A percentile compares a stretch with the other conserved stretches of the same genome.
Evolutionary conservation across 2,113 vertebrate genomes (phyloP).

Genomic region (Tetrao urogallus): DNA sequence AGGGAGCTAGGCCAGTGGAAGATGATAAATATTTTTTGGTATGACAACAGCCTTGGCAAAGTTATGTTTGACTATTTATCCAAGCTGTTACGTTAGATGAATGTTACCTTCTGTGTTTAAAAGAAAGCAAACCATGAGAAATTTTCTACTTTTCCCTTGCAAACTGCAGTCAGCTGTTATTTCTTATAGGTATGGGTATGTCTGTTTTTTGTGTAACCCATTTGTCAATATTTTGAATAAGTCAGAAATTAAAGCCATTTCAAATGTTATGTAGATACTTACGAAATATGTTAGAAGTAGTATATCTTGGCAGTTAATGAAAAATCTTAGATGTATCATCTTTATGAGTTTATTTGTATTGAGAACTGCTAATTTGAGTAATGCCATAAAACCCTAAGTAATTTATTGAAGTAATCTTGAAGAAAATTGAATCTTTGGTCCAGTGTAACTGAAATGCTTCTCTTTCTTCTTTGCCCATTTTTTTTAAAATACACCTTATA

Average conservation of each 20-base stretch:
- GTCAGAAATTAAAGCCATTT: slow-evolving; percentile 46
- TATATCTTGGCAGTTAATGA: slow-evolving; percentile 11
- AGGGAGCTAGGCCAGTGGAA: slow-evolving; percentile 1
- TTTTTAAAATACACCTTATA: neutral
- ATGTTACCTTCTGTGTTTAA: slow-evolving; percentile 35
- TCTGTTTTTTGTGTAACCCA: neutral
- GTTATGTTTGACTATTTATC: slow-evolving; percentile 29
- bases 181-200: neutral
- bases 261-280: slow-evolving; percentile 13
- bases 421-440: neutral
- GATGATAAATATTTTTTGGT: neutral
- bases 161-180: neutral
- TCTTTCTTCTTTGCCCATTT: neutral
- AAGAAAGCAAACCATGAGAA: slow-evolving; percentile 51
- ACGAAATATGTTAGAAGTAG: slow-evolving; percentile 15
- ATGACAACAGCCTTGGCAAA: slow-evolving; percentile 4
- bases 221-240: slow-evolving; percentile 1
- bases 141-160: slow-evolving; percentile 56
- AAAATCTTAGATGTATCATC: neutral
- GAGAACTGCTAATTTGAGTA: neutral
- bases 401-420: slow-evolving; percentile 8
- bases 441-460: neutral
- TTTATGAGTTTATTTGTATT: neutral
- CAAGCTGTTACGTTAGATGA: neutral
- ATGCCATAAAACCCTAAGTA: neutral